Base-by-base conservation (phyloP, 2,113 vertebrate genomes). In the Macrotis lagotis region DNA sequence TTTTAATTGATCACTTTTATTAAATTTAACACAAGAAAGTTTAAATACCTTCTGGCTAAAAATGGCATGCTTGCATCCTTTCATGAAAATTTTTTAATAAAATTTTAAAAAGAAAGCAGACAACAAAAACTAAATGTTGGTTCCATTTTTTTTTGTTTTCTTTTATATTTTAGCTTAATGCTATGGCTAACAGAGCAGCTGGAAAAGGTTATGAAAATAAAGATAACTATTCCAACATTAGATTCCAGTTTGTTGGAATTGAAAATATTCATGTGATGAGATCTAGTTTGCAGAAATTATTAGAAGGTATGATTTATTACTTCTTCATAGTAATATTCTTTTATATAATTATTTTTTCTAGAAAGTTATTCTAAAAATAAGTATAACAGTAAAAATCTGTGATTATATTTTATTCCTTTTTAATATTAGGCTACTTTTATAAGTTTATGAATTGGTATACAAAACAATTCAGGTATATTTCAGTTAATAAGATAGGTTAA, bases 241-340 rank as follows among this genome's bases (percentile, higher is more conserved):
- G 99, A 97, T 99, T 99, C 98, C 99, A 99, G 98, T 99, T 99
- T 98, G 99, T 99, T 96, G 99, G 99, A 97, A 99, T 99, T 94
- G 99, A 99, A 98, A 99, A 99, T 97, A 99, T 99, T 98, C 99
- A 99, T 3, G 99, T 99, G 5, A 99, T 99, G 99, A 99, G 99
- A 92, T 98, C 98, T 93, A 99, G 99, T 97, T 98, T 99, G 94
- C 99, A 99, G 97, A 99, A 99, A 96, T 97, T 99, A 93, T 95
- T 99, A 51, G 99, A 99, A 99, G 99, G 99, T 99, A 98, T 88
- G 96, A 51, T 91, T 96, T 50, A 92, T 95, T 14, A 44, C 89
- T 91, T 11, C 11, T 9, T 94, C 93, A 31, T 88, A 94, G 50
- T 83, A 83, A 19, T 83, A 16, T 83, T 83, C n/a, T 83, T 44